phyloP scores from a whole-genome alignment of 1,140 invertebrate genomes.

The Drosophila ficusphila region DNA sequence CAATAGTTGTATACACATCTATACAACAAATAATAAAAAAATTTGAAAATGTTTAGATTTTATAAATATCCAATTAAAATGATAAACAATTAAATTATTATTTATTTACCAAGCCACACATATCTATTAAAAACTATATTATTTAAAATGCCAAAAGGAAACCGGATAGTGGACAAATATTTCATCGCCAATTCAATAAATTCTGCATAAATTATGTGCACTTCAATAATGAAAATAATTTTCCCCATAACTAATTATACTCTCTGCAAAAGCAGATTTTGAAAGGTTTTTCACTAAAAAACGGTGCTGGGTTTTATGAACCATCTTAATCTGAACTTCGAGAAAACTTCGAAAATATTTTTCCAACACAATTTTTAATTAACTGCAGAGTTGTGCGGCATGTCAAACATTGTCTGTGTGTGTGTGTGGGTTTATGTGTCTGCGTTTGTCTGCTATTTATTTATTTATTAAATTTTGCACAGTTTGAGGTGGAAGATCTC shows the following conservation, averaged over 20 bases:
- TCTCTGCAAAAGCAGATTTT: background rate
- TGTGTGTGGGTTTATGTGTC: background rate
- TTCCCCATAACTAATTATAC: background rate
- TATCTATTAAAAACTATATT: background rate
- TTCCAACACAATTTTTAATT: slow-evolving; percentile 38
- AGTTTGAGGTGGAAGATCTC: slow-evolving; percentile 23
- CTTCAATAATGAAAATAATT: background rate
- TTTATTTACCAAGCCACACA: background rate
- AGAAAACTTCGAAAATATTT: background rate
- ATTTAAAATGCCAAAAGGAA: background rate
- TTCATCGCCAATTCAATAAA: background rate
- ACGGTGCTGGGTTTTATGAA: background rate
- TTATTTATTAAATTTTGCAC: slow-evolving; percentile 51
- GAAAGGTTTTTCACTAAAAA: background rate
- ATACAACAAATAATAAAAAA: too few relatives aligned
- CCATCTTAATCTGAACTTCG: background rate
- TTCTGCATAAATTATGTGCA: background rate
- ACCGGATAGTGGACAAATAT: background rate
- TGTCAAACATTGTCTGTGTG: slow-evolving; percentile 17
- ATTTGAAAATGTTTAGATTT: too few relatives aligned
- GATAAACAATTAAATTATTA: background rate
- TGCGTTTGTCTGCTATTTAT: slow-evolving; percentile 26
- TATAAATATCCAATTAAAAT: background rate
- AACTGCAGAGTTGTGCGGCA: slow-evolving; percentile 22
- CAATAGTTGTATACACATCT: too few relatives aligned